phyloP scores from a whole-genome alignment of 2,888 invertebrate genomes.

The Corythucha ciliata region DNA sequence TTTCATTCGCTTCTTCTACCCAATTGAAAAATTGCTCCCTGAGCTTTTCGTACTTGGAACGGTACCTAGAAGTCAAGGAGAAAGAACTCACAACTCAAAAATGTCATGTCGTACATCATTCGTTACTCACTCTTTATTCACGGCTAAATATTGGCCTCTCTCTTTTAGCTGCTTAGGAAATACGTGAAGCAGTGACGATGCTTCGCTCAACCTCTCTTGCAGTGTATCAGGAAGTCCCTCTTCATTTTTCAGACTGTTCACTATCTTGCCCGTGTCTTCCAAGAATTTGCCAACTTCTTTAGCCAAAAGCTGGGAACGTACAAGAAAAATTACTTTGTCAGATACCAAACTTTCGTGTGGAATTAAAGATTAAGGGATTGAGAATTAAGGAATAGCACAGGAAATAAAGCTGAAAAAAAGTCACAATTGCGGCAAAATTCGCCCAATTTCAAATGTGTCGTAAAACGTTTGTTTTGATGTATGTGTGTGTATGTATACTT shows the following conservation, averaged over 20 bases:
- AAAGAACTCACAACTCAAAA: too few relatives aligned
- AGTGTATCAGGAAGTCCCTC: slow-evolving; percentile 70
- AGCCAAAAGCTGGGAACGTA: slow-evolving; percentile 44
- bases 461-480: too few relatives aligned
- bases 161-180: slow-evolving; percentile 73
- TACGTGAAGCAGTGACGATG: slow-evolving; percentile 64
- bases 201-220: slow-evolving; percentile 76
- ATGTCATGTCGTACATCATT: too few relatives aligned
- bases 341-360: too few relatives aligned
- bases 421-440: too few relatives aligned
- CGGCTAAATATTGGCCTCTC: slow-evolving; percentile 66
- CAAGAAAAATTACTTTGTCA: slow-evolving; percentile 13
- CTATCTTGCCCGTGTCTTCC: slow-evolving; percentile 58
- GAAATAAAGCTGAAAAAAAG: too few relatives aligned
- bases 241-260: slow-evolving; percentile 61
- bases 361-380: too few relatives aligned
- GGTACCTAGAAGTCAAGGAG: slow-evolving; percentile 45
- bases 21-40: slow-evolving; percentile 71
- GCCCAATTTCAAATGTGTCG: too few relatives aligned
- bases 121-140: slow-evolving; percentile 57
- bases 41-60: slow-evolving; percentile 65
- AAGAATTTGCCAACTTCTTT: slow-evolving; percentile 61
- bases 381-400: too few relatives aligned
- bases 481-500: too few relatives aligned
- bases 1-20: slow-evolving; percentile 72